Percentiles rank a stretch among this genome's conserved stretches.
Conservation (phyloP, 2,797 vertebrate genomes). For the Helicolenus hilgendorfi region DNA sequence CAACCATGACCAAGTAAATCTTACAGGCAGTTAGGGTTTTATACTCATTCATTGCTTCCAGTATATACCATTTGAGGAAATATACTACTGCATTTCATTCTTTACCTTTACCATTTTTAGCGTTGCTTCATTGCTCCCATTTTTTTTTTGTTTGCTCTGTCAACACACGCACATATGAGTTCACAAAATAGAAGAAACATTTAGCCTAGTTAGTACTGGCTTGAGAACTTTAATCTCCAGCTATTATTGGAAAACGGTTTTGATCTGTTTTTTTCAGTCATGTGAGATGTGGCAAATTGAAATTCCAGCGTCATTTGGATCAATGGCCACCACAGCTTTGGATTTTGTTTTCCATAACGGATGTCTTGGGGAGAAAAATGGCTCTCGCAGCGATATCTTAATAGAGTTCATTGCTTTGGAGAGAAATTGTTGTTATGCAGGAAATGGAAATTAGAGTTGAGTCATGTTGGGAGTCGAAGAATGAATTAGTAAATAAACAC, state of each 20-base stretch:
- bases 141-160: neutral
- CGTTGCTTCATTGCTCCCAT: neutral
- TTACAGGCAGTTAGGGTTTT: slow-evolving; percentile 50
- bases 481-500: slow-evolving; percentile 48
- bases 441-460: slow-evolving; percentile 50
- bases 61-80: slow-evolving; percentile 11
- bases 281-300: neutral
- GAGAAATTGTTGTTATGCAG: slow-evolving; percentile 22
- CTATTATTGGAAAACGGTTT: neutral
- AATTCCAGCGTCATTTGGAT: slow-evolving; percentile 23
- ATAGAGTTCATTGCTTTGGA: slow-evolving; percentile 20
- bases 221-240: neutral
- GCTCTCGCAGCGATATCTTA: slow-evolving; percentile 11
- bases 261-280: slow-evolving; percentile 8
- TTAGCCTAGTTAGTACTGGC: neutral
- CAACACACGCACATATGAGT: neutral
- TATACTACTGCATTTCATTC: slow-evolving; percentile 25
- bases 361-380: slow-evolving; percentile 25
- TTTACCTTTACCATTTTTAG: neutral
- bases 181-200: neutral
- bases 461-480: slow-evolving; percentile 23
- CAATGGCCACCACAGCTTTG: slow-evolving; percentile 15
- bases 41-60: slow-evolving; percentile 39
- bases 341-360: slow-evolving; percentile 23
- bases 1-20: slow-evolving; percentile 65